Evolutionary conservation across 1,140 invertebrate genomes (phyloP).

Genomic region (Drosophila auraria): DNA sequence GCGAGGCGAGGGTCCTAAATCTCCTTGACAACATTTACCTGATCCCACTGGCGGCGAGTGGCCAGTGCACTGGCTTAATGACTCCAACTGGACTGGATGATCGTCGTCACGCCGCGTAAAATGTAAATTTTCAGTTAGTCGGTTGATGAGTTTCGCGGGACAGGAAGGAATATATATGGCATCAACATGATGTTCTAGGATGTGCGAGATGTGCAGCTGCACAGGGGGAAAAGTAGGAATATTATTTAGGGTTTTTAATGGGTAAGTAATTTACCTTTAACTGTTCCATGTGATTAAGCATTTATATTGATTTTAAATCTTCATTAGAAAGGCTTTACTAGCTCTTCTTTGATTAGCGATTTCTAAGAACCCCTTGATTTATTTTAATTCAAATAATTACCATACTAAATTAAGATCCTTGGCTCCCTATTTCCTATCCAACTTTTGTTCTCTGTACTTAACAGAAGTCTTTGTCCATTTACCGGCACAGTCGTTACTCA

Average conservation of each 20-base stretch:
- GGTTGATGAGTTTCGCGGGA: slow-evolving; percentile 27
- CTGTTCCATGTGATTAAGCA: too few species aligned
- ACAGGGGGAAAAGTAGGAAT: slow-evolving; percentile 1
- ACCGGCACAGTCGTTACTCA: slow-evolving; percentile 77
- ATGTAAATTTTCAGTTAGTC: slow-evolving; percentile 60
- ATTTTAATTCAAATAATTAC: slow-evolving; percentile 1
- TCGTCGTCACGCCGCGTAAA: slow-evolving; percentile 61
- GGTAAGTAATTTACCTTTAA: too few species aligned
- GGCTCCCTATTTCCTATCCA: background rate
- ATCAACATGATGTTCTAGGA: slow-evolving; percentile 17
- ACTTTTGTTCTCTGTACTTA: slow-evolving; percentile 32
- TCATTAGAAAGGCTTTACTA: background rate
- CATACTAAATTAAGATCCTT: background rate
- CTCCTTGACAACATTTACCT: slow-evolving; percentile 43
- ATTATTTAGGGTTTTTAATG: too few species aligned
- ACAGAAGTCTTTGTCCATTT: slow-evolving; percentile 66
- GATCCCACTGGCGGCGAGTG: slow-evolving; percentile 16
- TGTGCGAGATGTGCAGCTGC: background rate
- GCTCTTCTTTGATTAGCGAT: background rate
- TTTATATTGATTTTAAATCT: too few species aligned
- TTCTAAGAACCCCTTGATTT: background rate
- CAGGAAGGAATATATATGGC: slow-evolving; percentile 3
- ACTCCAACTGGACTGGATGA: slow-evolving; percentile 44
- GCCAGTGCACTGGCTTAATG: slow-evolving; percentile 52
- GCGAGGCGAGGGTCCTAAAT: slow-evolving; percentile 48